Percentiles rank a stretch among this genome's conserved stretches.
Conservation (phyloP, 2,888 invertebrate genomes). For the Vandiemenella viatica region DNA sequence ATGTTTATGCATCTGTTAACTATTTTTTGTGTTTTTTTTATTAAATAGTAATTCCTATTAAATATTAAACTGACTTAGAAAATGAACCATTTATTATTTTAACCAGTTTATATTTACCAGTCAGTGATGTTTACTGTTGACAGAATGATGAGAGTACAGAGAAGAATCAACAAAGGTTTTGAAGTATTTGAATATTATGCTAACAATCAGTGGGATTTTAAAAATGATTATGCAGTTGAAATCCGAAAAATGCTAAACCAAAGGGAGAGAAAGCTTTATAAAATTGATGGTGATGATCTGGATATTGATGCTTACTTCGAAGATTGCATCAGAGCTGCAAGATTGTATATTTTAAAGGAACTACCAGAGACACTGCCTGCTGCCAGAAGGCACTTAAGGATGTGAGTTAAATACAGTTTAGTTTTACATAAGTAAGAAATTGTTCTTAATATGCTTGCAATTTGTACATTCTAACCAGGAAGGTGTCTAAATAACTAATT, state of each 20-base stretch:
- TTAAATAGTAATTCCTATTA: too few species aligned
- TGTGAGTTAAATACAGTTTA: slow-evolving; percentile 40
- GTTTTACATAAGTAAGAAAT: too few species aligned
- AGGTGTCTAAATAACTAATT: too few species aligned
- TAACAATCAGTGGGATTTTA: slow-evolving; percentile 81
- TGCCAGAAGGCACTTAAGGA: slow-evolving; percentile 60
- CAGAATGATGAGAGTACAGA: slow-evolving; percentile 69
- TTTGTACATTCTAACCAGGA: slow-evolving; percentile 12
- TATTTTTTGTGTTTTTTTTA: too few species aligned
- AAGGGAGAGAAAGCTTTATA: slow-evolving; percentile 36
- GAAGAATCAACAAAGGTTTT: slow-evolving; percentile 69
- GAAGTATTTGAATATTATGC: slow-evolving; percentile 86
- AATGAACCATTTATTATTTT: too few species aligned
- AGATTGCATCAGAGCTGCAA: slow-evolving; percentile 62
- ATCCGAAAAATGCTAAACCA: slow-evolving; percentile 45
- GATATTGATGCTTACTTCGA: slow-evolving; percentile 70
- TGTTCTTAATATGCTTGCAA: not conserved
- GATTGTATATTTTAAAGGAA: slow-evolving; percentile 70
- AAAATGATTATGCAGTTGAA: slow-evolving; percentile 46
- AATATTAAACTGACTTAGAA: too few species aligned
- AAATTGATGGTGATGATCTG: slow-evolving; percentile 52
- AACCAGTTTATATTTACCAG: too few species aligned
- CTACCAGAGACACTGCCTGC: slow-evolving; percentile 63
- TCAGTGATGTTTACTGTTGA: too few species aligned
- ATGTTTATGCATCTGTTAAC: too few species aligned